Percentiles rank a stretch among this genome's conserved stretches.
phyloP scores from a whole-genome alignment of 2,797 vertebrate genomes.

The Dryobates pubescens region DNA sequence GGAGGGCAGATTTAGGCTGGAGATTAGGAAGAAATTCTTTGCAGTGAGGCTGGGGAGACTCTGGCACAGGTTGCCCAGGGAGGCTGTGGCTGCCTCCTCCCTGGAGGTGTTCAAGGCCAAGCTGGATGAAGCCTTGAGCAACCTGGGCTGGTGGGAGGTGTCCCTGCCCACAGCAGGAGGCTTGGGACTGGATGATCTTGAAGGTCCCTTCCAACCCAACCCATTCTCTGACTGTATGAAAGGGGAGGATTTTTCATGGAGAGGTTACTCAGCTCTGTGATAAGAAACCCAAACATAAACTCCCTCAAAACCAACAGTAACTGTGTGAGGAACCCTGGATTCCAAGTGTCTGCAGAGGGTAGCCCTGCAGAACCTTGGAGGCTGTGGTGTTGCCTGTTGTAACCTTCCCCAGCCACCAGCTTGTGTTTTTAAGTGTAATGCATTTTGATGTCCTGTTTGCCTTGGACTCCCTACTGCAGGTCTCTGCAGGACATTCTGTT shows the following conservation, averaged over 20 bases:
- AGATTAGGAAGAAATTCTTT: too few relatives aligned
- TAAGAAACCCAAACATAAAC: slow-evolving; percentile 30
- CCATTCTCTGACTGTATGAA: background rate
- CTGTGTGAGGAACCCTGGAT: slow-evolving; percentile 35
- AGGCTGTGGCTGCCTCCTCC: too few relatives aligned
- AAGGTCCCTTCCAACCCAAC: too few relatives aligned
- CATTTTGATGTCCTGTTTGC: slow-evolving; percentile 57
- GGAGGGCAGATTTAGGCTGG: too few relatives aligned
- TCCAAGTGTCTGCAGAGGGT: background rate
- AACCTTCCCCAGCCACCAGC: slow-evolving; percentile 20
- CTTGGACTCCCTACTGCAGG: slow-evolving; percentile 49
- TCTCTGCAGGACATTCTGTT: slow-evolving; percentile 51
- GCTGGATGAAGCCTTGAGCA: too few relatives aligned
- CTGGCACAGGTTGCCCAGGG: too few relatives aligned
- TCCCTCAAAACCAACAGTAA: slow-evolving; percentile 37
- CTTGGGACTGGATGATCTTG: too few relatives aligned
- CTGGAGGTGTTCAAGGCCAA: too few relatives aligned
- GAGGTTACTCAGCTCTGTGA: background rate
- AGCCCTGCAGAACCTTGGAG: slow-evolving; percentile 13
- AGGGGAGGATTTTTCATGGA: background rate
- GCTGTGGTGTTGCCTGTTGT: background rate
- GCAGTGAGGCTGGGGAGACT: too few relatives aligned
- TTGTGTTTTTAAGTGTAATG: slow-evolving; percentile 26
- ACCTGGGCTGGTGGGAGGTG: too few relatives aligned
- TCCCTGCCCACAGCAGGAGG: too few relatives aligned